Percentiles rank a stretch among this genome's conserved stretches.
Conservation (phyloP, 2,113 vertebrate genomes). For the Macrotus californicus region DNA sequence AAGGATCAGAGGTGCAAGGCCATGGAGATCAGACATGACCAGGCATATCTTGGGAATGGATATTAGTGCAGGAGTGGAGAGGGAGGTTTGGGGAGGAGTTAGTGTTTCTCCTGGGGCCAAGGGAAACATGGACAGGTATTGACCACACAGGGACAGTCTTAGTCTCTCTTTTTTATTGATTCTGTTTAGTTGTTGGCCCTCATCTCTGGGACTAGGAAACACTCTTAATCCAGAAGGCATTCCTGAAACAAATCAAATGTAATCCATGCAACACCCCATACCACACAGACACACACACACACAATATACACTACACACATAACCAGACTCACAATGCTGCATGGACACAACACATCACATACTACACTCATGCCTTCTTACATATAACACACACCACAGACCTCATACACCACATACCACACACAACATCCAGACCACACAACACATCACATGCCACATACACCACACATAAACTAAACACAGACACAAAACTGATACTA, state of each 20-base stretch:
- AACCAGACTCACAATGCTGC: too few species aligned
- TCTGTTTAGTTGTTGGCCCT: not conserved
- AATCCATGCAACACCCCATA: not conserved
- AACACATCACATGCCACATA: not conserved
- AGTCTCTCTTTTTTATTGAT: not conserved
- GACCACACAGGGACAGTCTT: not conserved
- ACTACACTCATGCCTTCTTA: not conserved
- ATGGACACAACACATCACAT: not conserved
- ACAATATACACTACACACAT: not conserved
- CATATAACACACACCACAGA: not conserved
- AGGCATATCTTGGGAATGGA: not conserved
- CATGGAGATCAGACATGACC: not conserved
- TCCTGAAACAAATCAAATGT: not conserved
- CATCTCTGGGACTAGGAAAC: not conserved
- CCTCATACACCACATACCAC: not conserved
- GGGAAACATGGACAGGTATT: not conserved
- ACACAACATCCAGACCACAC: not conserved
- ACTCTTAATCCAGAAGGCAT: not conserved
- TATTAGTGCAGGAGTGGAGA: not conserved
- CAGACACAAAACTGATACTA: not conserved
- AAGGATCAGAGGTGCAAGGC: not conserved
- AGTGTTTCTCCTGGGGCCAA: not conserved
- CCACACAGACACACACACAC: not conserved
- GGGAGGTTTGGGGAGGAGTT: not conserved
- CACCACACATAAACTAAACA: not conserved